These are phyloP conservation scores for Neoscelio sp. DNA, from an alignment of 2,888 invertebrate genomes.

Conservation along the genomic window DNA sequence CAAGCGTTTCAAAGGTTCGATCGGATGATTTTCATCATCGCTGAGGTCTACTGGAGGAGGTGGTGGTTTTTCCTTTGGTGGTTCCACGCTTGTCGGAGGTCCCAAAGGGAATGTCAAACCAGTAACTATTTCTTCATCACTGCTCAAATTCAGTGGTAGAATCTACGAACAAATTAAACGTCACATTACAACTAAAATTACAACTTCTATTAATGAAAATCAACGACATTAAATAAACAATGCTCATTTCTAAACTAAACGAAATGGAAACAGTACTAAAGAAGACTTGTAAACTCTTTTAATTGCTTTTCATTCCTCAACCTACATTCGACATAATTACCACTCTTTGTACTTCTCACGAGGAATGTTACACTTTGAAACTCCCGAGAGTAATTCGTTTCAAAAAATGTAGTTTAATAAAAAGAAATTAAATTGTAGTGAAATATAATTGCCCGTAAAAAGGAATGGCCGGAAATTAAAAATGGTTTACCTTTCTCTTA, in stretches of 20 bases:
- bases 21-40: slow-evolving; percentile 82
- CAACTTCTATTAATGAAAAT: too few relatives aligned
- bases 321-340: slow-evolving; percentile 39
- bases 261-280: not conserved
- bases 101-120: slow-evolving; percentile 84
- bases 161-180: slow-evolving; percentile 73
- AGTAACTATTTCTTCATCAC: slow-evolving; percentile 80
- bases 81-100: slow-evolving; percentile 87
- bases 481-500: too few relatives aligned
- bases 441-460: slow-evolving; percentile 11
- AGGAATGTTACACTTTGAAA: slow-evolving; percentile 33
- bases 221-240: too few relatives aligned
- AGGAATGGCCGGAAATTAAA: slow-evolving; percentile 1
- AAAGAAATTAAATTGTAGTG: slow-evolving; percentile 17
- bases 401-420: slow-evolving; percentile 13
- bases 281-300: too few relatives aligned
- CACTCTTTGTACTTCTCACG: slow-evolving; percentile 2
- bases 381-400: not conserved
- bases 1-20: slow-evolving; percentile 87
- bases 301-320: slow-evolving; percentile 34
- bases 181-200: not conserved
- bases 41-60: slow-evolving; percentile 88
- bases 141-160: slow-evolving; percentile 78
- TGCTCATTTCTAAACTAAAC: too few relatives aligned
- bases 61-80: slow-evolving; percentile 94